Percentiles rank a stretch among this genome's conserved stretches.
These are phyloP conservation scores for Drosophila pegasa DNA, from an alignment of 2,888 invertebrate species.

Conservation along the genomic window DNA sequence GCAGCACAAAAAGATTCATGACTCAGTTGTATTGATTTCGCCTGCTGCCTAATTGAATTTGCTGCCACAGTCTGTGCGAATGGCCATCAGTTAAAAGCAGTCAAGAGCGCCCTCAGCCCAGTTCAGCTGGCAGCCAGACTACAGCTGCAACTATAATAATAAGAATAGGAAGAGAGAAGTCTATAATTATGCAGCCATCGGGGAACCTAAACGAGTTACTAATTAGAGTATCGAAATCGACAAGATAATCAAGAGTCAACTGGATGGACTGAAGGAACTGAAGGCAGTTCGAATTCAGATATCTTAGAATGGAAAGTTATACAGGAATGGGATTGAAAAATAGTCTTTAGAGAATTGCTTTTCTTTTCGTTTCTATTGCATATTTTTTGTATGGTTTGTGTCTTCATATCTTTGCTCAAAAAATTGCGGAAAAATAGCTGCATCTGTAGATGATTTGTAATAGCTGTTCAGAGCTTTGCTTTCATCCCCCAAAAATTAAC, in stretches of 20 bases:
- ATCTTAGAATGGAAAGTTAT: no score
- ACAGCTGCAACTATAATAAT: neutral
- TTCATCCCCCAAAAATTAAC: no score
- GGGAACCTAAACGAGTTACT: neutral
- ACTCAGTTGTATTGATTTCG: constrained; percentile 48
- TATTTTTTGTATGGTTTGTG: no score
- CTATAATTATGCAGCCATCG: constrained; percentile 4
- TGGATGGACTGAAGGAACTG: neutral
- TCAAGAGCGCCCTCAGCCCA: neutral
- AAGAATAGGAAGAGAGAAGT: neutral
- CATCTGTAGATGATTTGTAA: no score
- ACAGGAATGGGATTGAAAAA: no score
- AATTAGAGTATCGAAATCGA: neutral
- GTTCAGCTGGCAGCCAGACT: neutral
- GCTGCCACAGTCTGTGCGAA: constrained; percentile 1
- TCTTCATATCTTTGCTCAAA: no score
- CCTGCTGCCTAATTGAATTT: constrained; percentile 39
- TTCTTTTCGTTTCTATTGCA: no score
- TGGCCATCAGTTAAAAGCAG: constrained; percentile 3
- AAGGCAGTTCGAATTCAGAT: neutral
- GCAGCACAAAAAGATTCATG: constrained; percentile 27
- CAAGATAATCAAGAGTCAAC: neutral
- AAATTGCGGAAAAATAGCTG: no score
- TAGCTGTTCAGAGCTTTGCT: no score
- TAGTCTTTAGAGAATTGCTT: no score